Conservation (phyloP, 2,888 invertebrate genomes). For the Macaria notata region DNA sequence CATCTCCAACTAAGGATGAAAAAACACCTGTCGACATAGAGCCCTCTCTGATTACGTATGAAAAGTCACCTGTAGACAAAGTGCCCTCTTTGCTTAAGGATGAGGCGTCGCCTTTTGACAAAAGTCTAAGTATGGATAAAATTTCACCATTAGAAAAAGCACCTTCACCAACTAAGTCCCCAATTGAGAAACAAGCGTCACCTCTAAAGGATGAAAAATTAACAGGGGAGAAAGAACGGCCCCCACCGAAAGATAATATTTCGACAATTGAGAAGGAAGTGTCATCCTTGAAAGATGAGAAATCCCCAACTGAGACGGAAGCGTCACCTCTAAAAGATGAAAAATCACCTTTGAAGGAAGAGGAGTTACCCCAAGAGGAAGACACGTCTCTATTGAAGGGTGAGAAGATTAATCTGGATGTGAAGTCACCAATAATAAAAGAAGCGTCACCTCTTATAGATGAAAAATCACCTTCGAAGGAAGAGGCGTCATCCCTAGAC, state of each 20-base stretch:
- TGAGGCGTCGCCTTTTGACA: background rate
- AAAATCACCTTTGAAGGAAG: no score
- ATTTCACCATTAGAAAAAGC: background rate
- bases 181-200: conserved; percentile 1
- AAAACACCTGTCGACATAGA: conserved; percentile 7
- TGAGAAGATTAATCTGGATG: background rate
- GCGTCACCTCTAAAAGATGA: no score
- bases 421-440: background rate
- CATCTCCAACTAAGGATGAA: conserved; percentile 1
- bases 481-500: background rate
- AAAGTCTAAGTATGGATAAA: no score
- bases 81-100: background rate
- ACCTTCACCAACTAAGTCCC: background rate
- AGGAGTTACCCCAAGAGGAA: background rate
- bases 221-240: no score
- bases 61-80: background rate
- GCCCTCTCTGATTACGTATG: background rate
- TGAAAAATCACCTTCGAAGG: conserved; percentile 5
- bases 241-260: no score
- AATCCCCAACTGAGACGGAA: no score
- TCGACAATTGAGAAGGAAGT: no score
- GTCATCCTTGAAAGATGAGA: no score
- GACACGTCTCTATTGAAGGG: no score
- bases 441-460: background rate
- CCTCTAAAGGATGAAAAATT: no score